Evolutionary conservation across 2,888 invertebrate genomes (phyloP).

Genomic region (Drosophila infuscata): DNA sequence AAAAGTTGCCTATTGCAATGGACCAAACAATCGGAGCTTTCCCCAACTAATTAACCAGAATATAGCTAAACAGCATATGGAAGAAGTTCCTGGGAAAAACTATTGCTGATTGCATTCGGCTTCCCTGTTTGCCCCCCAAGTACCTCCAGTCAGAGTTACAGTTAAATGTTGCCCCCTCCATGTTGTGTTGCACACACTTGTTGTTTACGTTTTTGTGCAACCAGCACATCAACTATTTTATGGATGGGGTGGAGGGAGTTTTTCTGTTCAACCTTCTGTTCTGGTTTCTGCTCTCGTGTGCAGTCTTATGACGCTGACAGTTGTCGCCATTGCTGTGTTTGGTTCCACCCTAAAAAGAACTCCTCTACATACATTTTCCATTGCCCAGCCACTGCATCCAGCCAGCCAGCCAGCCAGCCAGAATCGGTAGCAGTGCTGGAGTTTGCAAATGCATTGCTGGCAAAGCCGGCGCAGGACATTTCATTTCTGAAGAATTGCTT

Average conservation of each 20-base stretch:
- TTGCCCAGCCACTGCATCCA: constrained; percentile 26
- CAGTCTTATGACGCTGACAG: constrained; percentile 73
- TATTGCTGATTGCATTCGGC: constrained; percentile 61
- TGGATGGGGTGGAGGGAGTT: neutral
- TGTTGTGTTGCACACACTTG: constrained; percentile 57
- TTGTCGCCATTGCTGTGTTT: constrained; percentile 63
- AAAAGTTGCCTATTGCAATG: constrained; percentile 3
- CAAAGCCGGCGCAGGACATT: constrained; percentile 70
- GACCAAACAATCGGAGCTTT: constrained; percentile 23
- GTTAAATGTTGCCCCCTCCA: neutral
- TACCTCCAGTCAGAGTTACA: constrained; percentile 16
- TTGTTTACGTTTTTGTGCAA: constrained; percentile 62
- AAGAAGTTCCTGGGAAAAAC: constrained; percentile 30
- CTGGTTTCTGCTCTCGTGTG: constrained; percentile 25
- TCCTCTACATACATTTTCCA: neutral
- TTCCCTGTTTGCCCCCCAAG: constrained; percentile 32
- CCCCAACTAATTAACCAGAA: neutral
- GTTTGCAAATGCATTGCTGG: constrained; percentile 64
- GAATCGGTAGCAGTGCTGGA: constrained; percentile 35
- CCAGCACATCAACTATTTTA: constrained; percentile 20
- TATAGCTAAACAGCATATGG: neutral
- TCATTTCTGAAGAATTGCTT: constrained; percentile 82
- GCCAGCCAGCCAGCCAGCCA: constrained; percentile 8
- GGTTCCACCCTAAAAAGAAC: constrained; percentile 29
- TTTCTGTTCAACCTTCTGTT: neutral